Base-by-base conservation (phyloP, 2,113 vertebrate species). In the Cepphus grylle region DNA sequence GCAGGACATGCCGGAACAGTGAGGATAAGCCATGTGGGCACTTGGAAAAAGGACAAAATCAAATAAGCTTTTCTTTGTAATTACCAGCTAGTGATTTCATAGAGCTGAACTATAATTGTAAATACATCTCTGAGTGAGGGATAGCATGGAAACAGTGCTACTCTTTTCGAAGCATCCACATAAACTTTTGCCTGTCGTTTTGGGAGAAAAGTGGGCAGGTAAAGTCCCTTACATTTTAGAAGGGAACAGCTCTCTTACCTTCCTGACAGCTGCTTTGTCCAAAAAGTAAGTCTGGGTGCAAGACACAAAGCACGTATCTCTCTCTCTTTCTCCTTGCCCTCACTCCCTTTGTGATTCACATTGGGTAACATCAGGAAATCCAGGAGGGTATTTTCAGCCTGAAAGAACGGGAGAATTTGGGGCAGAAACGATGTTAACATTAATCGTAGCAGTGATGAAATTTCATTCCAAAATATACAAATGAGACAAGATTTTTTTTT, bases 331-430 rank as follows among this genome's bases (percentile, higher is more conserved):
- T 84, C 26, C 49, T 94, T 87, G 69, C 36, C 45, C 34, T 91
- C 30, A 14, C 21, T 67, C 36, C 53, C 26, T 69, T 49, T 73
- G 58, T 87, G 40, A 53, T 85, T 91, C 53, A 58, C 23, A 8
- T 2, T 69, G 81, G 61, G 61, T 18, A 73, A 8, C 36, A 76
- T 65, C 62, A 62, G 69, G 86, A 93, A 84, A 74, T 61, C 45
- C 58, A 79, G 86, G 45, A 78, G 49, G 36, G 34, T 74, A 88
- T 95, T 92, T 97, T 97, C 71, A 94, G 80, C 52, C 83, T 45
- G 71, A 71, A 78, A 32, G 38, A 91, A 69, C n/a, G 30, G 30
- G 78, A 63, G 77, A 92, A 97, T 96, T 95, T 90, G 95, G 91
- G 86, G 84, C 94, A 94, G 50, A 81, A 66, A 72, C 86, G 38